Percentiles rank a stretch among this genome's conserved stretches.
These are phyloP conservation scores for Calidris pygmaea DNA, from an alignment of 2,113 vertebrate species.

Conservation along the genomic window DNA sequence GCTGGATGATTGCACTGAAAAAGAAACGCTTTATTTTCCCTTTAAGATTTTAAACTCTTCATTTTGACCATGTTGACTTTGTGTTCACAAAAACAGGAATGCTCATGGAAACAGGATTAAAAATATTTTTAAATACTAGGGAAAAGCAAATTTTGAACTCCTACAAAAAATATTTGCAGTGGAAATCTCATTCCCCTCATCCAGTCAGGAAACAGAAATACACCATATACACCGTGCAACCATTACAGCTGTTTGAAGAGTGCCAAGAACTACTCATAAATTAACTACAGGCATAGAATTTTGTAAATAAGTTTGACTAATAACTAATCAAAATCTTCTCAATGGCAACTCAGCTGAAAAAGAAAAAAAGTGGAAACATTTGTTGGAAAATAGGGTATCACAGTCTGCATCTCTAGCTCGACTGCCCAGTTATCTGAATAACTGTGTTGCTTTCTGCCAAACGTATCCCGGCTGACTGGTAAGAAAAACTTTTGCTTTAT, in stretches of 20 bases:
- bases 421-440: not conserved
- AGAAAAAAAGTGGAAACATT: not conserved
- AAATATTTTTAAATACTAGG: constrained; percentile 61
- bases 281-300: constrained; percentile 19
- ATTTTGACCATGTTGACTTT: constrained; percentile 45
- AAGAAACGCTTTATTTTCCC: not conserved
- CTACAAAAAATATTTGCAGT: constrained; percentile 60
- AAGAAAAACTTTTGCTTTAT: not conserved
- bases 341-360: not conserved
- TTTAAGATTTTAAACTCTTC: constrained; percentile 42
- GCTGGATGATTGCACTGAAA: constrained; percentile 20
- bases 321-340: constrained; percentile 30
- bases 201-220: constrained; percentile 52
- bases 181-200: constrained; percentile 54
- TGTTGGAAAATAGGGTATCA: not conserved
- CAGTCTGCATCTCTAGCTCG: not conserved
- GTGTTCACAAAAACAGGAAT: constrained; percentile 40
- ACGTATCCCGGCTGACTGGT: rapidly evolving
- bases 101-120: constrained; percentile 47
- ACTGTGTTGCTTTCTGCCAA: not conserved
- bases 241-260: constrained; percentile 19
- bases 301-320: constrained; percentile 48
- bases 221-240: not conserved
- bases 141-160: constrained; percentile 46
- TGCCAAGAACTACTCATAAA: constrained; percentile 59